Evolutionary conservation across 2,113 vertebrate genomes (phyloP).

Genomic region (Redunca redunca): DNA sequence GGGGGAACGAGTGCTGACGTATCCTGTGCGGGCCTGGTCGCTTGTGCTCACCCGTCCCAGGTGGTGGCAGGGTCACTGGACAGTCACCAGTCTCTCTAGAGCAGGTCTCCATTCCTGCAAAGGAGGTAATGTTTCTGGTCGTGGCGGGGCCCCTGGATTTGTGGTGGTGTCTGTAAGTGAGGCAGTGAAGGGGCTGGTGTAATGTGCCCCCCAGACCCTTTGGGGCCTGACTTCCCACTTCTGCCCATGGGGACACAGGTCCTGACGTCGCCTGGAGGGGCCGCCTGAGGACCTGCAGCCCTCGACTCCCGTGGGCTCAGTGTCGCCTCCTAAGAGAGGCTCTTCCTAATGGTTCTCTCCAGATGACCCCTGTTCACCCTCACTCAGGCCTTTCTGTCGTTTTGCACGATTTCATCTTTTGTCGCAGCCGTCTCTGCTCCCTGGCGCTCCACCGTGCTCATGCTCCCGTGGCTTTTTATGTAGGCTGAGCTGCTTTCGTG

Average conservation of each 20-base stretch:
- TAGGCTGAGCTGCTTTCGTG: not conserved
- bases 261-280: not conserved
- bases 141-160: not conserved
- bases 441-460: rapidly evolving
- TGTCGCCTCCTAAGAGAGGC: not conserved
- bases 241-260: rapidly evolving
- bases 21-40: not conserved
- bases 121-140: rapidly evolving
- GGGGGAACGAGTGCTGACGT: not conserved
- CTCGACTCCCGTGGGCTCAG: not conserved
- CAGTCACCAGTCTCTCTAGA: not conserved
- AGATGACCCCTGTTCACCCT: too few species aligned
- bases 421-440: rapidly evolving
- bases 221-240: not conserved
- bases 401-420: not conserved
- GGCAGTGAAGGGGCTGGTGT: not conserved
- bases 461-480: rapidly evolving
- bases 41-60: rapidly evolving
- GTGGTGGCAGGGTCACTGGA: rapidly evolving
- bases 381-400: not conserved
- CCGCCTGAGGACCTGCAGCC: rapidly evolving
- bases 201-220: rapidly evolving
- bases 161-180: too few species aligned
- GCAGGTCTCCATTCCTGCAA: not conserved
- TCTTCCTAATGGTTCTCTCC: not conserved